Evolutionary conservation across 2,113 vertebrate genomes (phyloP).

Genomic region (Spea multiplicata): DNA sequence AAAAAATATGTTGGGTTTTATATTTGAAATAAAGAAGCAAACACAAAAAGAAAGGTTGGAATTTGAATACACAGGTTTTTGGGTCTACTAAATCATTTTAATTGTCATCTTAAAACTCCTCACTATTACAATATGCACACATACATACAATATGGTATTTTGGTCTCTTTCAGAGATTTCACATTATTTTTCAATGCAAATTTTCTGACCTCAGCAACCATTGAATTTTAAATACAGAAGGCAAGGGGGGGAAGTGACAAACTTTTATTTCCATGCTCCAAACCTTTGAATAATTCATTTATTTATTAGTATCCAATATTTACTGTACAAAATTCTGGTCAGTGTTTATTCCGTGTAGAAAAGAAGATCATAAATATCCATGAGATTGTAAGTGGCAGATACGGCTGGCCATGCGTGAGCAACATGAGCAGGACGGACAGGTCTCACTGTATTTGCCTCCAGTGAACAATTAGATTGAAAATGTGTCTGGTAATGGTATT

Average conservation of each 20-base stretch:
- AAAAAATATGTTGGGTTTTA: too few relatives aligned
- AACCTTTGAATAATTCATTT: conserved; percentile 31
- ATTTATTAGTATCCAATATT: conserved; percentile 18
- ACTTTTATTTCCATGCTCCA: conserved; percentile 9
- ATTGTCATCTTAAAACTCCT: too few relatives aligned
- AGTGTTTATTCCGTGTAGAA: conserved; percentile 18
- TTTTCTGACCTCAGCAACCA: not conserved
- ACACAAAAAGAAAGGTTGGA: too few relatives aligned
- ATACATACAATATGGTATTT: too few relatives aligned
- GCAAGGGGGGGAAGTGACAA: conserved; percentile 9
- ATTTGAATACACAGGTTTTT: too few relatives aligned
- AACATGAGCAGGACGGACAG: conserved; percentile 9
- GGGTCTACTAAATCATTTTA: too few relatives aligned
- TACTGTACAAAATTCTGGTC: conserved; percentile 34
- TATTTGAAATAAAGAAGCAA: too few relatives aligned
- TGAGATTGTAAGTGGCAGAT: conserved; percentile 35
- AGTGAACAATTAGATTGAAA: conserved; percentile 15
- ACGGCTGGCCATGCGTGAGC: conserved; percentile 27
- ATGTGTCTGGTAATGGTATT: not conserved
- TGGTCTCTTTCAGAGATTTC: too few relatives aligned
- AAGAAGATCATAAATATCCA: conserved; percentile 41
- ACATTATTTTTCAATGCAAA: too few relatives aligned
- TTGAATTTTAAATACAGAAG: not conserved
- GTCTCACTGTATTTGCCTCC: conserved; percentile 1
- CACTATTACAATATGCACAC: too few relatives aligned